Conservation (phyloP, 1,140 invertebrate genomes). For the Eueides isabella region DNA sequence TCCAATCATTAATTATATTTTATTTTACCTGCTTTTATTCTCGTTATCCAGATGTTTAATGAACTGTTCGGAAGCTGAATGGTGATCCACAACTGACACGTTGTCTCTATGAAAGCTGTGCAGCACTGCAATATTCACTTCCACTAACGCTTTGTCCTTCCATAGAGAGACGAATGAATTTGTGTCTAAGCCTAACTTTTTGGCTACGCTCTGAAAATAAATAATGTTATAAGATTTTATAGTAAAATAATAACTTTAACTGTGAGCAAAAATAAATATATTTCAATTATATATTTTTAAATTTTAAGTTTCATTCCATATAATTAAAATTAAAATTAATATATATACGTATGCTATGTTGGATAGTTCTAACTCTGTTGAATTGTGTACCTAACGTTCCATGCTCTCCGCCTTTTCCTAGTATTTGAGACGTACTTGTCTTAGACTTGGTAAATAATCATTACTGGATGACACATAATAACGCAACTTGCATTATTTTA, state of each 20-base stretch:
- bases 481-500: too few relatives aligned
- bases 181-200: conserved; percentile 93
- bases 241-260: neutral
- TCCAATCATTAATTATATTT: too few relatives aligned
- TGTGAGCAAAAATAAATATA: neutral
- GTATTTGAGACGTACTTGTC: too few relatives aligned
- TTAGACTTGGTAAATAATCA: too few relatives aligned
- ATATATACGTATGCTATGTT: too few relatives aligned
- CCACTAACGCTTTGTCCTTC: conserved; percentile 96
- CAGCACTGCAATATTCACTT: conserved; percentile 95
- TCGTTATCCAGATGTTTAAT: conserved; percentile 98
- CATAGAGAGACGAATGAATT: conserved; percentile 92
- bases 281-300: too few relatives aligned
- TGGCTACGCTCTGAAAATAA: conserved; percentile 88
- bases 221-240: neutral
- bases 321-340: too few relatives aligned
- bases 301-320: too few relatives aligned
- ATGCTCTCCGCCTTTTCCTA: too few relatives aligned
- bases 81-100: conserved; percentile 97
- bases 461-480: too few relatives aligned
- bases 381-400: too few relatives aligned
- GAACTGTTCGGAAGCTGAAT: conserved; percentile 96
- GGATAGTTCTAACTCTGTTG: too few relatives aligned
- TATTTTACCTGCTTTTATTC: conserved; percentile 86
- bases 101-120: conserved; percentile 95